Base-by-base conservation (phyloP, 1,140 invertebrate species). In the Dinoponera quadriceps region DNA sequence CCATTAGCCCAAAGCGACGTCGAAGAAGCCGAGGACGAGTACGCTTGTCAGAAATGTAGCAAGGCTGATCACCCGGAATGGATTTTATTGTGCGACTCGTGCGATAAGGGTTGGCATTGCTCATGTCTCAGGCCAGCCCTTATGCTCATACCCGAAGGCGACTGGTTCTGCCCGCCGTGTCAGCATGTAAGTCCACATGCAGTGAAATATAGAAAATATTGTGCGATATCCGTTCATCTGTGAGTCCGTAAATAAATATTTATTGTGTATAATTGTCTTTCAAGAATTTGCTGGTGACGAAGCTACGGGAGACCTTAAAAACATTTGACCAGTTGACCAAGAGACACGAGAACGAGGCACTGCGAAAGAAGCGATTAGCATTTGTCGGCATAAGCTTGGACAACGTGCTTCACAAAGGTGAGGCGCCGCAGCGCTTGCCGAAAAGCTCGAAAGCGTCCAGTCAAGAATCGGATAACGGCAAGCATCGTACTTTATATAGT, bases 131-230 rank as follows among this genome's bases (percentile, higher is more conserved):
- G 97, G 55, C 98, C 99, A 1, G 96, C 98, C 20, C 94, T 99
- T 9, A 96, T 99, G 93, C 95, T 98, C 1, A 98, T 99, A 90
- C 99, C 99, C 5, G 98, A 99, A 91, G 98, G 98, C 25, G 97
- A 99, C 92, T 99, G 99, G 99, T 98, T 96, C 93, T 99, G 99
- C 94, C 98, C 98, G 60, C 97, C 98, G 0, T 99, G 99, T 94
- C 97, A 98, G 92, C 98, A 99, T 92, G 96, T 96, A 85, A 94
- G 95, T 94, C 71, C 29, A 18, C 2, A 16, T 18, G 2, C 13
- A 38, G 2, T 55, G 57, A 71, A 69, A 33, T 25, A 68, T 0
- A n/a, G 49, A 4, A 44, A 44, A 11, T 11, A 11, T 44, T 0
- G 7, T 9, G 11, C 38, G 7, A 44, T 44, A 44, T 11, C 11